Conservation (phyloP, 2,888 invertebrate genomes). For the Magallana nippona region DNA sequence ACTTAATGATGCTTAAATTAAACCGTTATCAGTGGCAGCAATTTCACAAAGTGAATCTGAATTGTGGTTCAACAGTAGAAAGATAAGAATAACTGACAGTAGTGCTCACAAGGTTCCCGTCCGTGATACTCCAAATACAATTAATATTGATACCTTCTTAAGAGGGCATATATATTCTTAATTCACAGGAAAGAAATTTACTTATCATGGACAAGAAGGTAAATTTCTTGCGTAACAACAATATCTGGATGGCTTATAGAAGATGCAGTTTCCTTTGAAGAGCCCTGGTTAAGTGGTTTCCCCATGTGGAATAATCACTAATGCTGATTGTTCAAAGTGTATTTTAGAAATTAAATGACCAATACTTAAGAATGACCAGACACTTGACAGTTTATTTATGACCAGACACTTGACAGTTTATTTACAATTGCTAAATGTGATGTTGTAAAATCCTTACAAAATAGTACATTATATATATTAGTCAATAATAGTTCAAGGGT, state of each 20-base stretch:
- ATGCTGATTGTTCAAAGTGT: not conserved
- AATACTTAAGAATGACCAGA: no score
- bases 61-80: no score
- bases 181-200: not conserved
- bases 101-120: not conserved
- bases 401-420: no score
- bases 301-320: not conserved
- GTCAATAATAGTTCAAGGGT: no score
- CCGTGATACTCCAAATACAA: not conserved
- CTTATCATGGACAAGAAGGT: not conserved
- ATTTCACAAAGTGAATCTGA: no score
- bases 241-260: not conserved
- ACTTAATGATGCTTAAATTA: no score
- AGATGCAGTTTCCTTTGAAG: not conserved
- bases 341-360: not conserved
- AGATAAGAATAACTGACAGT: no score
- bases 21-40: no score
- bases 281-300: constrained; percentile 1
- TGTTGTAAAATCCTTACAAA: no score
- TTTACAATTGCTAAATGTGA: no score
- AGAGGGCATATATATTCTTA: not conserved
- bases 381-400: no score
- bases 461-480: no score
- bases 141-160: constrained; percentile 1
- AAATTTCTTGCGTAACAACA: not conserved